A percentile compares a stretch with the other conserved stretches of the same genome.
These are phyloP conservation scores for Apodemia duryi DNA, from an alignment of 2,888 invertebrate genomes.

Conservation along the genomic window DNA sequence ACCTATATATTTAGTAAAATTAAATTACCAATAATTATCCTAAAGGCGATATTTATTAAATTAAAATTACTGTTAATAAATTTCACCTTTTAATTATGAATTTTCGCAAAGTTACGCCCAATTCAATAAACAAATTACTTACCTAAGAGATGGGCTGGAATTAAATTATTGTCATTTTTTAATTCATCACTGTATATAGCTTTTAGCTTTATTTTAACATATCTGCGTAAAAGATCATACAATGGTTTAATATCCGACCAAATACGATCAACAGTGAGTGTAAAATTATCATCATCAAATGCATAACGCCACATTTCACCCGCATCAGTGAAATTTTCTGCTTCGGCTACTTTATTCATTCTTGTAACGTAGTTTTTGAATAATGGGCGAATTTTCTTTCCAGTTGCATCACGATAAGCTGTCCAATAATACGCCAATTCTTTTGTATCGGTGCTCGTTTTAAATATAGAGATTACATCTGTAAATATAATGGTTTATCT, in stretches of 20 bases:
- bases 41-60: no score
- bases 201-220: conserved; percentile 78
- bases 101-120: no score
- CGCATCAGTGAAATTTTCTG: conserved; percentile 72
- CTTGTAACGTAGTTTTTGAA: conserved; percentile 81
- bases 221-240: conserved; percentile 82
- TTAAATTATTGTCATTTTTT: conserved; percentile 64
- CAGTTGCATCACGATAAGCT: conserved; percentile 82
- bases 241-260: conserved; percentile 82
- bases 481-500: conserved; percentile 28
- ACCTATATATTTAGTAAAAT: no score
- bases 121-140: conserved; percentile 18
- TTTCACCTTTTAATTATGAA: no score
- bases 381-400: conserved; percentile 78
- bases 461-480: conserved; percentile 65
- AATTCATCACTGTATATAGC: conserved; percentile 67
- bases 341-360: conserved; percentile 80
- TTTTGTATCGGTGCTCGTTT: conserved; percentile 77
- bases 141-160: conserved; percentile 86
- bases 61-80: no score
- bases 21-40: no score
- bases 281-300: conserved; percentile 63
- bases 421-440: conserved; percentile 82
- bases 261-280: conserved; percentile 61
- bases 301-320: conserved; percentile 70